These are phyloP conservation scores for Aethina tumida DNA, from an alignment of 1,140 invertebrate genomes.

Conservation along the genomic window DNA sequence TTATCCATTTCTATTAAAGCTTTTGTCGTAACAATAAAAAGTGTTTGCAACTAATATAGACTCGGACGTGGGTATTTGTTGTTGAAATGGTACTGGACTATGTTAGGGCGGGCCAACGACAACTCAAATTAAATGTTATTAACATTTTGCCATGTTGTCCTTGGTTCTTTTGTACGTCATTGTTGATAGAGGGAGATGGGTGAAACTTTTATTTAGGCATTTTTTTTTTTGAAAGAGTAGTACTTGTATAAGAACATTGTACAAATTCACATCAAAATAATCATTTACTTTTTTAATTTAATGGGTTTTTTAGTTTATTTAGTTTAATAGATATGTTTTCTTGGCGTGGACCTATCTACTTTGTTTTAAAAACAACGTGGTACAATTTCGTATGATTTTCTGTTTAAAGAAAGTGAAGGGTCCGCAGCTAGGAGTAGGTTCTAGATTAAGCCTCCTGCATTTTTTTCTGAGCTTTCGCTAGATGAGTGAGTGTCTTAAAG, in stretches of 20 bases:
- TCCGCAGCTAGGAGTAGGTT: no score
- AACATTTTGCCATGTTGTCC: no score
- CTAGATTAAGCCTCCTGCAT: constrained; percentile 29
- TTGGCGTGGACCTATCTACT: constrained; percentile 5
- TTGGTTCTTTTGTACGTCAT: constrained; percentile 9
- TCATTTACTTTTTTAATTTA: constrained; percentile 16
- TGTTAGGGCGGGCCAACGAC: no score
- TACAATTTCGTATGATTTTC: constrained; percentile 3
- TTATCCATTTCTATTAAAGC: constrained; percentile 17
- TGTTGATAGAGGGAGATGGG: constrained; percentile 18
- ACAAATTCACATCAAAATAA: constrained; percentile 21
- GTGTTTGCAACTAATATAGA: constrained; percentile 25
- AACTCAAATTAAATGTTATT: no score
- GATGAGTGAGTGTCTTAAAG: constrained; percentile 31
- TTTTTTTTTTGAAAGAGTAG: constrained; percentile 1
- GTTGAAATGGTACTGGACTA: no score
- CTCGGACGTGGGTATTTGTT: constrained; percentile 23
- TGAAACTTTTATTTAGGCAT: constrained; percentile 2
- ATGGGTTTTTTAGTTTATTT: constrained; percentile 23
- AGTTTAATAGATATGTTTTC: constrained; percentile 15
- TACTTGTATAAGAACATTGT: constrained; percentile 14
- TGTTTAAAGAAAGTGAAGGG: constrained; percentile 4
- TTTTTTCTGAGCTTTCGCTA: constrained; percentile 33
- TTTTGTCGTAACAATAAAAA: constrained; percentile 26
- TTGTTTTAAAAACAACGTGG: background rate